Evolutionary conservation across 2,797 vertebrate species (phyloP).

Genomic region (Enteromius argenteus): DNA sequence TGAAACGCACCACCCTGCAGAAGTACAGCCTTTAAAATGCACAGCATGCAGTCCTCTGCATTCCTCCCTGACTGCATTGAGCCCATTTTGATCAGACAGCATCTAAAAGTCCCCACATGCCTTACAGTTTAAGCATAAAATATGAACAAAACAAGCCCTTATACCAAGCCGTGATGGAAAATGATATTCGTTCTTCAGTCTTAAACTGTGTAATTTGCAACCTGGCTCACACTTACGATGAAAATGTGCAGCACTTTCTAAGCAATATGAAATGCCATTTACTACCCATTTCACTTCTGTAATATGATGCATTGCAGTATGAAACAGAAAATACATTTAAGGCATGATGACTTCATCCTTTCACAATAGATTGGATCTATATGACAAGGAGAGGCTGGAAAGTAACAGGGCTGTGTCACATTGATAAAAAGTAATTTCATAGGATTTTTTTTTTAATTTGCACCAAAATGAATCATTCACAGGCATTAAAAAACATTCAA

Average conservation of each 20-base stretch:
- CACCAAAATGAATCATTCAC: background rate
- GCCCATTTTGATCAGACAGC: background rate
- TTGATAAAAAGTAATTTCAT: background rate
- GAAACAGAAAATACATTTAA: background rate
- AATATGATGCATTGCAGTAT: background rate
- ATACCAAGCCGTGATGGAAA: too few species aligned
- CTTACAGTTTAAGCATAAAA: background rate
- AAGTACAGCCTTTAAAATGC: background rate
- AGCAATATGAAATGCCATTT: background rate
- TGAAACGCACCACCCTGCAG: background rate
- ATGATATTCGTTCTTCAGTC: too few species aligned
- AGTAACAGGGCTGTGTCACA: background rate
- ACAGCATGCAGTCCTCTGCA: slow-evolving; percentile 11
- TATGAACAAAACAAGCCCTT: background rate
- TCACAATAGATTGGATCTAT: background rate
- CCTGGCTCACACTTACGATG: background rate
- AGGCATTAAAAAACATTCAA: background rate
- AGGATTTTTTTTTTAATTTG: background rate
- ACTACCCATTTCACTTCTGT: background rate
- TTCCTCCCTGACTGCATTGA: background rate
- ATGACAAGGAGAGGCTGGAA: background rate
- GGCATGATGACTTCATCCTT: background rate
- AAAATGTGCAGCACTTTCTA: background rate
- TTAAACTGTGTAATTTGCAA: background rate
- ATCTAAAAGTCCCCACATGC: background rate